Conservation (phyloP, 2,888 invertebrate species). For the Quadriops clusia region DNA sequence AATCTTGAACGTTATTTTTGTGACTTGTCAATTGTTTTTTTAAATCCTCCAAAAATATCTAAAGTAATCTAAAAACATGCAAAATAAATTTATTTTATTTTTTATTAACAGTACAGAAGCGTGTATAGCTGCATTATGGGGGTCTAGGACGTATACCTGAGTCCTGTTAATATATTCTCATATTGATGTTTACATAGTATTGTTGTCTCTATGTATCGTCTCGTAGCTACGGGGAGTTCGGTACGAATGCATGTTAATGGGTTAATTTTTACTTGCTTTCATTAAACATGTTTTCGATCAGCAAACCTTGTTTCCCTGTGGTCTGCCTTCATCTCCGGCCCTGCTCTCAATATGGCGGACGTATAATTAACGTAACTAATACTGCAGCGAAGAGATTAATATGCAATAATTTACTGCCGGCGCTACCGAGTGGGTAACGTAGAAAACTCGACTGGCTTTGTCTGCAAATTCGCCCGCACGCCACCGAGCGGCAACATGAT, state of each 20-base stretch:
- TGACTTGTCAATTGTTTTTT: too few species aligned
- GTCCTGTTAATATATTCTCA: too few species aligned
- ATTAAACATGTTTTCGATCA: background rate
- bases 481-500: constrained; percentile 31
- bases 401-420: constrained; percentile 39
- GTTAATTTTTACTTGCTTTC: background rate
- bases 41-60: too few species aligned
- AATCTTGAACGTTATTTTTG: too few species aligned
- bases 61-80: too few species aligned
- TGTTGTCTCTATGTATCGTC: too few species aligned
- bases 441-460: constrained; percentile 35
- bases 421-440: constrained; percentile 31
- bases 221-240: too few species aligned
- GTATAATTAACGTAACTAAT: constrained; percentile 39
- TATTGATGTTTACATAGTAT: too few species aligned
- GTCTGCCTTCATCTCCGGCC: constrained; percentile 25
- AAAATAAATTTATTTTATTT: too few species aligned
- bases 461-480: constrained; percentile 29
- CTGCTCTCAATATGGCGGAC: constrained; percentile 34
- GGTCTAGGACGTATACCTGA: too few species aligned
- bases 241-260: background rate
- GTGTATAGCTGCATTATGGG: too few species aligned
- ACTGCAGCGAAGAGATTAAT: constrained; percentile 39
- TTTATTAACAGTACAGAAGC: too few species aligned
- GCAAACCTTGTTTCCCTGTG: constrained; percentile 16